Evolutionary conservation across 2,113 vertebrate genomes (phyloP).

Genomic region (Rhombomys opimus): DNA sequence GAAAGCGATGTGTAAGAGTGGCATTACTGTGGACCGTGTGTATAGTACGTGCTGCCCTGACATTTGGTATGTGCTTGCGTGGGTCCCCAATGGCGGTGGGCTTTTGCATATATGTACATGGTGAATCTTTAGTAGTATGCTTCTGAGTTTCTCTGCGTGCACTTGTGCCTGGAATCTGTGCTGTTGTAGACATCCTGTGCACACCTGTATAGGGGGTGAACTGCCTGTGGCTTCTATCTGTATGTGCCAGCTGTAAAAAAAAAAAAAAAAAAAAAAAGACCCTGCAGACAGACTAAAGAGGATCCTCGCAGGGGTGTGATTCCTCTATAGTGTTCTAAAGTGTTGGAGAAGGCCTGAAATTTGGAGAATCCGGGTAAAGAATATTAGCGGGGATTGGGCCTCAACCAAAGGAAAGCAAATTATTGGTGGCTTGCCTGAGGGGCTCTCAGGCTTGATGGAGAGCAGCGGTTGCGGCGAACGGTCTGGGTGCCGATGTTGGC

Average conservation of each 20-base stretch:
- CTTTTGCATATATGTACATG: neutral
- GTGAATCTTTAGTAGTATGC: neutral
- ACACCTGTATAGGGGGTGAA: neutral
- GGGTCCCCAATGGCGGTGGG: neutral
- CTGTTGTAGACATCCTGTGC: neutral
- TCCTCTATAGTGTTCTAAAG: slow-evolving; percentile 67
- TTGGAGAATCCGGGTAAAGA: neutral
- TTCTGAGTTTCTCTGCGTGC: neutral
- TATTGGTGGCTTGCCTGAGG: neutral
- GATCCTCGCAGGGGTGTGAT: neutral
- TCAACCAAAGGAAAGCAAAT: neutral
- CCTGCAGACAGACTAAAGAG: neutral
- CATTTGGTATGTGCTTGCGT: neutral
- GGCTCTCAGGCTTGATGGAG: neutral
- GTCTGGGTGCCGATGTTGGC: neutral
- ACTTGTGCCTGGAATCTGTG: neutral
- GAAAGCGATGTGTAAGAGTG: neutral
- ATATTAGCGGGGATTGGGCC: neutral
- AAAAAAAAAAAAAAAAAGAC: neutral
- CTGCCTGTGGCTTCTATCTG: neutral
- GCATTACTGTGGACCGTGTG: neutral
- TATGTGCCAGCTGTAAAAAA: neutral
- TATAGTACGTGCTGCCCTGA: neutral
- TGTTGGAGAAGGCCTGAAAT: neutral
- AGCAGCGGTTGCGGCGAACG: neutral